phyloP scores from a whole-genome alignment of 2,113 vertebrate genomes.

The Prietella phreatophila region DNA sequence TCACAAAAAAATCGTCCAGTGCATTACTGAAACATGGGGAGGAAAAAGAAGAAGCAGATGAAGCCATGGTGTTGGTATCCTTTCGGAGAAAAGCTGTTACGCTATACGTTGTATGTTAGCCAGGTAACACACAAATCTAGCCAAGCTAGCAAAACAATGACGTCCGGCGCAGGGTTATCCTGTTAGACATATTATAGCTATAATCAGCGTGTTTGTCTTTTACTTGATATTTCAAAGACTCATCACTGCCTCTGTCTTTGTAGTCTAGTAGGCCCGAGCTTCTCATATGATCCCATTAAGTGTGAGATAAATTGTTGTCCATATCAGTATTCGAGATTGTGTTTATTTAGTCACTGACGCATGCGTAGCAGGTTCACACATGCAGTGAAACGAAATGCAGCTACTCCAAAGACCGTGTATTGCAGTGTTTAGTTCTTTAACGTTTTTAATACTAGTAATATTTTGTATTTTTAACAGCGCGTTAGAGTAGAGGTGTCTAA shows the following conservation, averaged over 20 bases:
- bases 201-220: background rate
- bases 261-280: background rate
- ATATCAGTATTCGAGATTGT: background rate
- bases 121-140: background rate
- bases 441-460: background rate
- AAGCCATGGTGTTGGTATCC: constrained; percentile 99
- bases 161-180: background rate
- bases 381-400: background rate
- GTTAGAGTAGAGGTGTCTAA: too few relatives aligned
- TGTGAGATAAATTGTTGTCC: background rate
- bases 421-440: background rate
- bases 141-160: background rate
- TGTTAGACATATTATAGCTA: background rate
- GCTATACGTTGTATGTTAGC: background rate
- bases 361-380: background rate
- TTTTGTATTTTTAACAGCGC: background rate
- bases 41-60: constrained; percentile 99
- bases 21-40: constrained; percentile 75
- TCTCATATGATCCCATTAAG: background rate
- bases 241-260: background rate
- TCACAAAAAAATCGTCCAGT: background rate
- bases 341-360: background rate
- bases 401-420: background rate
- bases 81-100: constrained; percentile 59
- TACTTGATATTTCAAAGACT: background rate